These are phyloP conservation scores for Reinhardtius hippoglossoides DNA, from an alignment of 2,113 vertebrate genomes.

Conservation along the genomic window DNA sequence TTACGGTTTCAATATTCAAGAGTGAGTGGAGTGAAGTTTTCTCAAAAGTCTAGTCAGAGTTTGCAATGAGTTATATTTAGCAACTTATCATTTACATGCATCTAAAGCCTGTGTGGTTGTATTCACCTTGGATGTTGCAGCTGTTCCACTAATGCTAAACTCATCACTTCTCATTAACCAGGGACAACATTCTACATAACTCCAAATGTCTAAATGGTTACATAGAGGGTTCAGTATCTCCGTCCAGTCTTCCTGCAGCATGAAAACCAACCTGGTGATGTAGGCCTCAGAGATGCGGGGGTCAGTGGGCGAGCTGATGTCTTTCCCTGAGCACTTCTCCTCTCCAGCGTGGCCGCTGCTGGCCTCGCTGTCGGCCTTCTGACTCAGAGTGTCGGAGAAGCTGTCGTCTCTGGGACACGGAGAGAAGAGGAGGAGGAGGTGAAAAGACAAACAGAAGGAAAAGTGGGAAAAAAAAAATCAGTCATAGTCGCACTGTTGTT, in stretches of 20 bases:
- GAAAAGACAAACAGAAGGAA: constrained; percentile 25
- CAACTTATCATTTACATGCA: too few relatives aligned
- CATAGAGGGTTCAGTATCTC: not conserved
- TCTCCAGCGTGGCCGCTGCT: constrained; percentile 94
- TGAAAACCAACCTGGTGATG: constrained; percentile 84
- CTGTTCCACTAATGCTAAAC: too few relatives aligned
- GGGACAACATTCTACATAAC: too few relatives aligned
- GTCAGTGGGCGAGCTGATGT: constrained; percentile 91
- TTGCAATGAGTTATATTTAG: too few relatives aligned
- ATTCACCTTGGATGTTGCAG: too few relatives aligned
- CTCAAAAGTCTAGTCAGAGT: too few relatives aligned
- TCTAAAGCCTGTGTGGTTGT: too few relatives aligned
- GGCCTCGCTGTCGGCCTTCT: constrained; percentile 96
- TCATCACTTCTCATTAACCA: too few relatives aligned
- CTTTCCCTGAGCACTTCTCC: constrained; percentile 93
- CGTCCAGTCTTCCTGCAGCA: not conserved
- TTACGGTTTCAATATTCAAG: too few relatives aligned
- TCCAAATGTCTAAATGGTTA: too few relatives aligned
- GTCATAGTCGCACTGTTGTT: constrained; percentile 27
- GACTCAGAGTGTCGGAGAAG: constrained; percentile 97
- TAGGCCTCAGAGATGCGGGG: constrained; percentile 88
- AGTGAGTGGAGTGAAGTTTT: too few relatives aligned
- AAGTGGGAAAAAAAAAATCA: constrained; percentile 24
- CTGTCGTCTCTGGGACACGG: constrained; percentile 90
- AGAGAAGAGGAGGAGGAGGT: constrained; percentile 32